phyloP scores from a whole-genome alignment of 2,888 invertebrate genomes.

The Neoascia interrupta region DNA sequence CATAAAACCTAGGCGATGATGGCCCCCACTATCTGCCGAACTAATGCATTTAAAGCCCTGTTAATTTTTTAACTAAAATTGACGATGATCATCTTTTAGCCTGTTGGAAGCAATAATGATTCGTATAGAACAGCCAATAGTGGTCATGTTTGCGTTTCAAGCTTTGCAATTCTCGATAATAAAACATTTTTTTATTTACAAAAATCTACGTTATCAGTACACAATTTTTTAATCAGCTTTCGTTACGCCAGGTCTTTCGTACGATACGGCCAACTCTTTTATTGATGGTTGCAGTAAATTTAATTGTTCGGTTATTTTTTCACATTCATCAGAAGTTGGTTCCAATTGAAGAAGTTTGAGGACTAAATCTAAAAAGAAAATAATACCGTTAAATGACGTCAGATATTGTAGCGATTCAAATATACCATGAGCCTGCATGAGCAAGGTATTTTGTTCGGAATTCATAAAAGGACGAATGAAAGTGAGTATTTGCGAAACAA shows the following conservation, averaged over 20 bases:
- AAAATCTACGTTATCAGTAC: constrained; percentile 36
- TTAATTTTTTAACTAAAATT: not conserved
- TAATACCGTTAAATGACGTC: not conserved
- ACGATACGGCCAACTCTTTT: constrained; percentile 74
- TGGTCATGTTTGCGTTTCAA: not conserved
- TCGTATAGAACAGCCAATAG: not conserved
- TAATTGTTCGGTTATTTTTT: constrained; percentile 79
- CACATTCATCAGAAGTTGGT: constrained; percentile 80
- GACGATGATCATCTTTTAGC: not conserved
- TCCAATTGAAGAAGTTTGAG: constrained; percentile 82
- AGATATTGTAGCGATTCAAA: not conserved
- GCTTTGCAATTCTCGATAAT: not conserved
- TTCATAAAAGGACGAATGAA: constrained; percentile 87
- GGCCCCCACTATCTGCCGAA: too few relatives aligned
- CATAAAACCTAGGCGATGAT: too few relatives aligned
- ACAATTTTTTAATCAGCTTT: constrained; percentile 74
- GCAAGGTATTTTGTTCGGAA: constrained; percentile 83
- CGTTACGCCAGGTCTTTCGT: constrained; percentile 75
- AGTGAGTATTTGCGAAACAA: constrained; percentile 89
- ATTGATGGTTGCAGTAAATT: constrained; percentile 73
- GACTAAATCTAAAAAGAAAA: constrained; percentile 82
- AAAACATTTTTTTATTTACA: constrained; percentile 43
- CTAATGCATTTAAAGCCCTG: too few relatives aligned
- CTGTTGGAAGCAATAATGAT: not conserved
- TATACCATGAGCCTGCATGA: constrained; percentile 90